Evolutionary conservation across 2,888 invertebrate genomes (phyloP).

Genomic region (Mayetiola destructor): DNA sequence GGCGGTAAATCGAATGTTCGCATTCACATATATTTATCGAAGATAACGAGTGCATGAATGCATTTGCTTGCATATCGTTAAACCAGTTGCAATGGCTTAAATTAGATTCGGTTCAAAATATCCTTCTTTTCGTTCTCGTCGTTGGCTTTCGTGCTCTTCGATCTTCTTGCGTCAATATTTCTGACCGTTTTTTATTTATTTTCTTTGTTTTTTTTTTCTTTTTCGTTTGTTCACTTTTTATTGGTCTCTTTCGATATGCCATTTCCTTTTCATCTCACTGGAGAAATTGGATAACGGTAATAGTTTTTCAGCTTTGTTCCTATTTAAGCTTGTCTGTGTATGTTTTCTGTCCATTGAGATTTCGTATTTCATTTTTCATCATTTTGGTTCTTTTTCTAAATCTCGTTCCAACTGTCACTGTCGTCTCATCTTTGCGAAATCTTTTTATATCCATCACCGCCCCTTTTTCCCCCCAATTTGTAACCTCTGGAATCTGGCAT

Average conservation of each 20-base stretch:
- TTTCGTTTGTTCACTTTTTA: background rate
- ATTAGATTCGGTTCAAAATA: background rate
- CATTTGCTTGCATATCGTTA: background rate
- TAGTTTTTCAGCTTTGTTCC: background rate
- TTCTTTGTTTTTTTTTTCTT: background rate
- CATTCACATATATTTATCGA: background rate
- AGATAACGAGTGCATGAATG: conserved; percentile 1
- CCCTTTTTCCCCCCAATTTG: no score
- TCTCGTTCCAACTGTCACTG: background rate
- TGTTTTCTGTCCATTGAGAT: background rate
- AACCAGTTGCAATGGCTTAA: background rate
- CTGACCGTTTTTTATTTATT: background rate
- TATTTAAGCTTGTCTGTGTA: background rate
- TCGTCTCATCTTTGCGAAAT: no score
- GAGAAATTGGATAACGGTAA: conserved; percentile 11
- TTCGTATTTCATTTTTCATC: conserved; percentile 4
- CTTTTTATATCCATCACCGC: no score
- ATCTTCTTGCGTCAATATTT: background rate
- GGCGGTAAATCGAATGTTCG: background rate
- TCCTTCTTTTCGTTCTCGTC: no score
- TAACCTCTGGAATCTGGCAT: no score
- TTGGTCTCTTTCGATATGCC: background rate
- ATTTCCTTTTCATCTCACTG: conserved; percentile 11
- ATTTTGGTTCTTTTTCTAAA: background rate
- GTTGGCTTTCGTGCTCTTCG: background rate